These are phyloP conservation scores for Danionella dracula DNA, from an alignment of 2,797 vertebrate genomes.

Conservation along the genomic window DNA sequence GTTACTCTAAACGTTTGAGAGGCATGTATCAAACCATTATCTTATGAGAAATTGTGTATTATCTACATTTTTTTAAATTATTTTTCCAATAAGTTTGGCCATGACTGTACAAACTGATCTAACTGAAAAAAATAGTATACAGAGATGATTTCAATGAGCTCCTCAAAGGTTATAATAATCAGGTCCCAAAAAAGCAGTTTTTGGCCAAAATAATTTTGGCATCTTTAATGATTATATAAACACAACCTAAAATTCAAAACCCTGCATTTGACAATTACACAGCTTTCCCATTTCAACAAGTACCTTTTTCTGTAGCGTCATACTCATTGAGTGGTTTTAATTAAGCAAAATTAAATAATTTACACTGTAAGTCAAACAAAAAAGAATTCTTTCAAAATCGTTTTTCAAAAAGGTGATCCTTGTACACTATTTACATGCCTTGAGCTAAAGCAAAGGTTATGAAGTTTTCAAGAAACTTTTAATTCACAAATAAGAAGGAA, in stretches of 20 bases:
- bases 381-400: constrained; percentile 61
- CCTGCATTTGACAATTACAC: constrained; percentile 19
- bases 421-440: constrained; percentile 75
- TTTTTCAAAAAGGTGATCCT: constrained; percentile 65
- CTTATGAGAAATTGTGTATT: too few relatives aligned
- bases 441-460: constrained; percentile 55
- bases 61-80: too few relatives aligned
- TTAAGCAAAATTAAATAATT: constrained; percentile 57
- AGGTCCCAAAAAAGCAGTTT: neutral
- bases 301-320: constrained; percentile 19
- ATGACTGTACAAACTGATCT: too few relatives aligned
- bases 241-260: neutral
- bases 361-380: constrained; percentile 47
- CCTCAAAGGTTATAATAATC: too few relatives aligned
- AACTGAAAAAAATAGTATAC: too few relatives aligned
- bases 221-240: neutral
- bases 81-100: too few relatives aligned
- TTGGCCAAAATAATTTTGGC: neutral
- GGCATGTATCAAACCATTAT: too few relatives aligned
- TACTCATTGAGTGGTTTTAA: constrained; percentile 47
- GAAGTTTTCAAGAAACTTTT: constrained; percentile 43
- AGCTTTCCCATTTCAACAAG: constrained; percentile 28
- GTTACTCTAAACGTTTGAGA: too few relatives aligned
- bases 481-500: constrained; percentile 55
- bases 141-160: too few relatives aligned